These are phyloP conservation scores for Invenusta paracnida DNA, from an alignment of 2,888 invertebrate genomes.

Conservation along the genomic window DNA sequence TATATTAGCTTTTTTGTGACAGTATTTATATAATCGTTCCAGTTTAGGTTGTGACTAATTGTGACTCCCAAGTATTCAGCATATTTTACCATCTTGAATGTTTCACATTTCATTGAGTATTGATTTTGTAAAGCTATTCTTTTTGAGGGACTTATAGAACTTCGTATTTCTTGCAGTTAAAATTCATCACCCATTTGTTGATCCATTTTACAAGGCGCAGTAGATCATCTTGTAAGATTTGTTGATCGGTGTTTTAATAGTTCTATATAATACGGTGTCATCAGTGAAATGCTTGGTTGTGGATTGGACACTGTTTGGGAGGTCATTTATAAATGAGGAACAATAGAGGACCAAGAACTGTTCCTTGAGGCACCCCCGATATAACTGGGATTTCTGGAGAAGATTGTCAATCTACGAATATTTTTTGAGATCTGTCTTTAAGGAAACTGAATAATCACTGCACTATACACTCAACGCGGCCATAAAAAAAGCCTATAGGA, in stretches of 20 bases:
- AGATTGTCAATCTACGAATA: neutral
- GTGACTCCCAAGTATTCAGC: neutral
- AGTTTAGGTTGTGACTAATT: neutral
- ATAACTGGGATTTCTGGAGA: neutral
- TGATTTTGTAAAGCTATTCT: too few species aligned
- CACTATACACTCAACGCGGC: neutral
- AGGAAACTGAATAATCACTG: neutral
- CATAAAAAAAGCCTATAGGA: too few species aligned
- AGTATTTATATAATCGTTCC: neutral
- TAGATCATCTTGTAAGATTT: neutral
- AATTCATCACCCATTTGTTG: neutral
- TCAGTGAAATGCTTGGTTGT: neutral
- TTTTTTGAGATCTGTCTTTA: neutral
- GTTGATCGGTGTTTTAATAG: neutral
- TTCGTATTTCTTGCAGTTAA: neutral
- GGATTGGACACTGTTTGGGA: neutral
- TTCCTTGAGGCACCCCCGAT: neutral
- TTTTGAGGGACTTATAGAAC: neutral
- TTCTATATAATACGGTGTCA: neutral
- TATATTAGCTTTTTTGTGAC: neutral
- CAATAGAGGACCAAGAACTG: neutral
- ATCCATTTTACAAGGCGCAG: neutral
- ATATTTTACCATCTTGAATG: neutral
- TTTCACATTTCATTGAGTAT: neutral
- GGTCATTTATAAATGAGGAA: neutral